Conservation (phyloP, 1,140 invertebrate genomes). For the Caerostris darwini region DNA sequence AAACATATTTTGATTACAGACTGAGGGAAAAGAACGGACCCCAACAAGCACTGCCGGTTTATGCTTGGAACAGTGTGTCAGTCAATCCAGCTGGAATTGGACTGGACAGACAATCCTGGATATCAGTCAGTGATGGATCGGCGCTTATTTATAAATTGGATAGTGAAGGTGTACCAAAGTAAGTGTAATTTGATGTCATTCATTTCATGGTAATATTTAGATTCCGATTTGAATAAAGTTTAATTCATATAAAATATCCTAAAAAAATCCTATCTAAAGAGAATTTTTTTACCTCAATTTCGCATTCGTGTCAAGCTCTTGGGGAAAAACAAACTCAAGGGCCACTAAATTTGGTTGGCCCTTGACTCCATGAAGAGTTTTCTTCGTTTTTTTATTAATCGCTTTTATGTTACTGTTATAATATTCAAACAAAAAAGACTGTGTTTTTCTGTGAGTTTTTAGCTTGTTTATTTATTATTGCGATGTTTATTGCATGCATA, state of each 20-base stretch:
- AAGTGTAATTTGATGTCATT: neutral
- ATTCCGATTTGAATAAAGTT: neutral
- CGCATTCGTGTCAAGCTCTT: too few species aligned
- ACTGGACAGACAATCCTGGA: constrained; percentile 80
- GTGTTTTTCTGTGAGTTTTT: too few species aligned
- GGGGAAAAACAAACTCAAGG: too few species aligned
- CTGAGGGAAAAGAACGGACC: constrained; percentile 60
- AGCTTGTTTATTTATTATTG: too few species aligned
- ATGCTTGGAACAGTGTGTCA: constrained; percentile 80
- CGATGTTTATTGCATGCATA: too few species aligned
- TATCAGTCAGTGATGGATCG: constrained; percentile 72
- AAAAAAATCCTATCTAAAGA: too few species aligned
- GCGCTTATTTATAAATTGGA: constrained; percentile 79
- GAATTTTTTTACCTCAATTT: too few species aligned
- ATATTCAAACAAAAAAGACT: too few species aligned
- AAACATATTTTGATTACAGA: neutral
- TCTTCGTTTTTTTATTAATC: too few species aligned
- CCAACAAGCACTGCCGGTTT: constrained; percentile 76
- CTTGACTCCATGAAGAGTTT: too few species aligned
- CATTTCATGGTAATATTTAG: neutral
- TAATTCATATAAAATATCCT: neutral
- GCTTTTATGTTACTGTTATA: too few species aligned
- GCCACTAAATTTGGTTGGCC: too few species aligned
- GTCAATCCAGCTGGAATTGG: constrained; percentile 80
- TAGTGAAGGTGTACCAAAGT: constrained; percentile 79